Percentiles rank a stretch among this genome's conserved stretches.
These are phyloP conservation scores for Thaumetopoea pityocampa DNA, from an alignment of 1,140 invertebrate species.

Conservation along the genomic window DNA sequence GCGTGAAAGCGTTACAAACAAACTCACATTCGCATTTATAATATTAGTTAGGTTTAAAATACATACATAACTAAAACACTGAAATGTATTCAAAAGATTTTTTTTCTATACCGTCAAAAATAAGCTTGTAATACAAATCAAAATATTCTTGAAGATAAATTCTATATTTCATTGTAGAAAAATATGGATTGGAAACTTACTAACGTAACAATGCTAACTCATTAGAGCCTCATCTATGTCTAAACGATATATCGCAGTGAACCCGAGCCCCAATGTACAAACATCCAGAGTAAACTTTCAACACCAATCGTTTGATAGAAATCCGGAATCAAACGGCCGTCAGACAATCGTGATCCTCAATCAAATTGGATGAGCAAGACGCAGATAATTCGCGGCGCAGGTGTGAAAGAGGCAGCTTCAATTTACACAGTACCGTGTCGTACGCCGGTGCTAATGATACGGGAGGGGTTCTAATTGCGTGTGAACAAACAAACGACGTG, in stretches of 20 bases:
- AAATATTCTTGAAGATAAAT: no score
- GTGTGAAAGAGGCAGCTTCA: constrained; percentile 35
- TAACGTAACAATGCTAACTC: constrained; percentile 1
- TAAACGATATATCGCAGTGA: constrained; percentile 16
- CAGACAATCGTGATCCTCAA: constrained; percentile 54
- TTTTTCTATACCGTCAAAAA: no score
- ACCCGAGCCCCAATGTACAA: constrained; percentile 25
- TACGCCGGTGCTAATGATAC: constrained; percentile 56
- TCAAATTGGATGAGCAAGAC: constrained; percentile 39
- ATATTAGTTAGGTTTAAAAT: no score
- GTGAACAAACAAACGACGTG: constrained; percentile 58
- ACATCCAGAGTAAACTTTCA: constrained; percentile 43
- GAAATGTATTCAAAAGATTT: no score
- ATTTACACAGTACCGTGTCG: constrained; percentile 29
- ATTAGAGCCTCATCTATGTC: constrained; percentile 4
- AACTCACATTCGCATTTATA: no score
- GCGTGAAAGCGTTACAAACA: no score
- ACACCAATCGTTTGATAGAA: constrained; percentile 52
- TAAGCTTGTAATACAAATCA: no score
- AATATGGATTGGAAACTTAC: no score
- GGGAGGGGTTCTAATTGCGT: constrained; percentile 64
- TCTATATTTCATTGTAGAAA: no score
- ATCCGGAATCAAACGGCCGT: constrained; percentile 31
- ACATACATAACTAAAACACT: no score
- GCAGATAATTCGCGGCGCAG: constrained; percentile 15